Evolutionary conservation across 2,113 vertebrate genomes (phyloP).

Genomic region (Aspidoscelis tigris): DNA sequence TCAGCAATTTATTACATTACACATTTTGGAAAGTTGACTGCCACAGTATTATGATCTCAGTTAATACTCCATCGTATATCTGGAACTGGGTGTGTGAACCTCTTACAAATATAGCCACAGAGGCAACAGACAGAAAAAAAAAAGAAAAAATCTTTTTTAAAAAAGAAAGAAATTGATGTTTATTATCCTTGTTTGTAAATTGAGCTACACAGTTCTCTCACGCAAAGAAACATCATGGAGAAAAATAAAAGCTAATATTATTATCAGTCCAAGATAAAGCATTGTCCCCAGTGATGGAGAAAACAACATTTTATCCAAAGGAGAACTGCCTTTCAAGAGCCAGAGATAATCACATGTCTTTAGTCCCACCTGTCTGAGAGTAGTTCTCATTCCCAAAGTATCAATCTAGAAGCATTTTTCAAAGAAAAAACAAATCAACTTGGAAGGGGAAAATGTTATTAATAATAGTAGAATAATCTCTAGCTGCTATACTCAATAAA

Average conservation of each 20-base stretch:
- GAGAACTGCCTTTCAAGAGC: not conserved
- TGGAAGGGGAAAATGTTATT: not conserved
- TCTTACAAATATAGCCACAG: not conserved
- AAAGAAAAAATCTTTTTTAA: not conserved
- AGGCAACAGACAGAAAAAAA: not conserved
- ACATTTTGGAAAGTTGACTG: not conserved
- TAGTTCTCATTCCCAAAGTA: not conserved
- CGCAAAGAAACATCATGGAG: slow-evolving; percentile 12
- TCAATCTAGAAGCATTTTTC: not conserved
- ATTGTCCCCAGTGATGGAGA: not conserved
- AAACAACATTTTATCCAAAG: not conserved
- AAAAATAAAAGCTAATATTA: slow-evolving; percentile 17
- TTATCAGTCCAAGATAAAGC: not conserved
- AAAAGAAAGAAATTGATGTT: not conserved
- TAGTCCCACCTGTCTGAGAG: slow-evolving; percentile 2
- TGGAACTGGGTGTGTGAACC: not conserved
- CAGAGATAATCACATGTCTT: not conserved
- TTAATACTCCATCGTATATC: not conserved
- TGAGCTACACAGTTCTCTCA: slow-evolving; percentile 19
- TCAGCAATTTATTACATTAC: slow-evolving; percentile 10
- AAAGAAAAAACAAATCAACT: not conserved
- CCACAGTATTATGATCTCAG: not conserved
- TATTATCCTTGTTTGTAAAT: slow-evolving; percentile 4
- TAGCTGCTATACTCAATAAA: slow-evolving; percentile 4
- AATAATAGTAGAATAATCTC: not conserved